phyloP scores from a whole-genome alignment of 1,140 invertebrate genomes.

The Lethocerus indicus region DNA sequence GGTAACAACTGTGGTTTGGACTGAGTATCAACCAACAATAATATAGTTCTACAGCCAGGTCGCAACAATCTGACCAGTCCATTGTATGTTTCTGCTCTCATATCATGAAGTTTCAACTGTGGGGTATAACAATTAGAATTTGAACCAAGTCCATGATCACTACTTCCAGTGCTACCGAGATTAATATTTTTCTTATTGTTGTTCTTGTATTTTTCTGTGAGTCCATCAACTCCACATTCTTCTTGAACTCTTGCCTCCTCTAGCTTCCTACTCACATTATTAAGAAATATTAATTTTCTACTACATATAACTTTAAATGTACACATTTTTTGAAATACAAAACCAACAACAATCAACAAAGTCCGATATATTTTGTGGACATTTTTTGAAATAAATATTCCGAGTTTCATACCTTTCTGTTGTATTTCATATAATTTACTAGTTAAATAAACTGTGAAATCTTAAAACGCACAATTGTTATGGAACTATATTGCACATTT shows the following conservation, averaged over 20 bases:
- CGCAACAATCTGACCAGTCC: constrained; percentile 78
- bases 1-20: constrained; percentile 70
- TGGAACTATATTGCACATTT: no score
- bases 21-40: constrained; percentile 77
- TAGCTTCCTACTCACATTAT: constrained; percentile 33
- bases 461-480: no score
- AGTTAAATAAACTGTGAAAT: no score
- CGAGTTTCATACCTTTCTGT: no score
- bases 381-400: no score
- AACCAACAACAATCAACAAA: no score
- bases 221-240: constrained; percentile 28
- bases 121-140: constrained; percentile 27
- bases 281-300: not conserved
- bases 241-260: constrained; percentile 55
- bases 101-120: constrained; percentile 73
- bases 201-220: constrained; percentile 16
- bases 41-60: constrained; percentile 85
- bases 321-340: not conserved
- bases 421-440: no score
- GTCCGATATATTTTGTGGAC: no score
- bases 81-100: constrained; percentile 88
- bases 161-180: constrained; percentile 20
- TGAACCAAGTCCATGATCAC: constrained; percentile 24
- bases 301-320: not conserved
- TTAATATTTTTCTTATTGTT: constrained; percentile 21